Base-by-base conservation (phyloP, 2,797 vertebrate genomes). In the Eptatretus atami region DNA sequence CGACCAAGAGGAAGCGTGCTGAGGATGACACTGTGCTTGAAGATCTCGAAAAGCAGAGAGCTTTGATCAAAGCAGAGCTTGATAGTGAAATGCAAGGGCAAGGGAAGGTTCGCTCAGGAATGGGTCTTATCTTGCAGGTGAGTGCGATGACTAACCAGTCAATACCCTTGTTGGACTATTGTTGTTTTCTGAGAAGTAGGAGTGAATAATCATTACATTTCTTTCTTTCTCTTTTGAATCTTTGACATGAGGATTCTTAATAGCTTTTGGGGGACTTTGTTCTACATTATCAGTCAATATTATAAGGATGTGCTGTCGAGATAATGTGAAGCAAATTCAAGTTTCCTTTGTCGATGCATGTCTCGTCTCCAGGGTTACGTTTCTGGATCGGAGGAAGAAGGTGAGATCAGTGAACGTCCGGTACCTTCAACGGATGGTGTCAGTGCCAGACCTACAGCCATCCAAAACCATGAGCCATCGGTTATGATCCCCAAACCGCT, bases 31-130 rank as follows among this genome's bases (percentile, higher is more conserved):
- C 88, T 65, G 71, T 93, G 71, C 74, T 98, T 69, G 92, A 98
- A 78, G 92, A 96, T 69, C 74, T 98, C 70, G 92, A 98, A 71
- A 98, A 98, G 69, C 90, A 95, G 77, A 78, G 92, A 75, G 92
- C 88, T 15, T 74, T 98, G 75, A 82, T 98, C 70, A 94, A 98
- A 82, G 92, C 90, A 54, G 92, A 98, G 75, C 80, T 98, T 71
- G 92, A 98, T 75, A 95, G 87, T 10, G 90, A 98, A 71, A 72
- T 98, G 69, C 31, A 44, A 44, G 94, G 94, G 84, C 75, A 75
- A 78, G 79, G 76, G 69, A 79, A 77, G 69, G 79, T 78, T 52
- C 88, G 94, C 53, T 95, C 90, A 25, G 90, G 90, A 14, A 98
- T 98, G 90, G 88, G 92, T 52, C 78, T 96, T 65, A 96, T 98